Conservation (phyloP, 1,140 invertebrate species). For the Drosophila tropicalis region DNA sequence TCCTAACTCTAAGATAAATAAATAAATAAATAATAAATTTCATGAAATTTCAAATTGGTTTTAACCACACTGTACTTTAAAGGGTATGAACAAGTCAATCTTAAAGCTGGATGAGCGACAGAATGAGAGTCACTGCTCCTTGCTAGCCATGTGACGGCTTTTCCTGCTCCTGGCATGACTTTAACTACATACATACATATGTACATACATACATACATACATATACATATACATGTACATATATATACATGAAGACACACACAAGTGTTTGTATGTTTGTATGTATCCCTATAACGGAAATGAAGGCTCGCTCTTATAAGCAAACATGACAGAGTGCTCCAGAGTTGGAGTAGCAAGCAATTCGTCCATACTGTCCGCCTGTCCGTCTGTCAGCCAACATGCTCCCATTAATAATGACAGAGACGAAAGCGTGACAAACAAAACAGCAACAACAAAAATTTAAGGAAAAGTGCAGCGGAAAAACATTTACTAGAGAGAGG, state of each 20-base stretch:
- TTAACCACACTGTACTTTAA: background rate
- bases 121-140: constrained; percentile 18
- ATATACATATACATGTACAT: constrained; percentile 3
- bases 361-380: constrained; percentile 2
- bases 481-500: constrained; percentile 20
- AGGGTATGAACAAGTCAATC: constrained; percentile 1
- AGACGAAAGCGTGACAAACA: constrained; percentile 73
- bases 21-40: too few relatives aligned
- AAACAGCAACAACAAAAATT: constrained; percentile 35
- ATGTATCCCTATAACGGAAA: constrained; percentile 42
- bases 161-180: constrained; percentile 9
- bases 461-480: constrained; percentile 46
- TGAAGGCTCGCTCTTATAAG: constrained; percentile 62
- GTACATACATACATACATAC: constrained; percentile 11
- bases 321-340: constrained; percentile 66
- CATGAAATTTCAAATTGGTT: background rate
- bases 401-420: constrained; percentile 70
- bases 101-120: constrained; percentile 15
- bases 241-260: background rate
- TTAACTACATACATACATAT: background rate
- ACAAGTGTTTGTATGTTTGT: background rate
- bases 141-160: constrained; percentile 65
- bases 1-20: too few relatives aligned
- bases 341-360: constrained; percentile 6
- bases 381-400: constrained; percentile 26